Evolutionary conservation across 2,888 invertebrate genomes (phyloP), one percentile per base, ranked within the genome.

Genomic region (Pachliopta kotzebuea): DNA sequence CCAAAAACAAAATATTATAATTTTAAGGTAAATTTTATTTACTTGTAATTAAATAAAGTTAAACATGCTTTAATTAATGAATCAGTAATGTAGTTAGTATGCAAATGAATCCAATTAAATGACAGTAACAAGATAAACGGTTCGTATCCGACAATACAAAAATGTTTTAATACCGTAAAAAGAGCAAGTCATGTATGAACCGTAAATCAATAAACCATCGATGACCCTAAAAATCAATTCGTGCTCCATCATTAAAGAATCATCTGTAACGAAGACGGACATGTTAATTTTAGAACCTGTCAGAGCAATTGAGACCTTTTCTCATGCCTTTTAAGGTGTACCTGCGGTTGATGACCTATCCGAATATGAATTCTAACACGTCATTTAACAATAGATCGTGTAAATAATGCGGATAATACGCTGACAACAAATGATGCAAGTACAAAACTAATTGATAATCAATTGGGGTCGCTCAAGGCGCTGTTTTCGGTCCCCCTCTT

Each of bases 391-490:
- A 86, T 81, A 76, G 75, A 74, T 81, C 87, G 84, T 88, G 83
- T 91, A 90, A 91, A 90, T 83, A 89, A 83, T 88, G 86, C 87
- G 83, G 81, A 88, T 89, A 90, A 91, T 88, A 81, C 79, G 80
- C 75, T 81, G 81, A 85, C 85, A 86, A 78, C 81, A 82, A 78
- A 85, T 85, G 86, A 85, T 86, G 85, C 83, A 80, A 85, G 85
- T 81, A 86, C 83, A 88, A 85, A 84, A 88, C 87, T 89, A 90
- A 91, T 91, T 90, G 90, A 90, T 90, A 90, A 91, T 90, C 90
- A 88, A 87, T 90, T 88, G 80, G 81, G 79, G 79, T 77, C 72
- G 76, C 76, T 70, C 80, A 78, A 75, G 83, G 88, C 73, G 74
- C 71, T 72, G 72, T 72, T 71, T 73, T 79, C 62, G 78, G 79